Percentiles rank a stretch among this genome's conserved stretches.
phyloP scores from a whole-genome alignment of 2,888 invertebrate species.

The Therioaphis trifolii region DNA sequence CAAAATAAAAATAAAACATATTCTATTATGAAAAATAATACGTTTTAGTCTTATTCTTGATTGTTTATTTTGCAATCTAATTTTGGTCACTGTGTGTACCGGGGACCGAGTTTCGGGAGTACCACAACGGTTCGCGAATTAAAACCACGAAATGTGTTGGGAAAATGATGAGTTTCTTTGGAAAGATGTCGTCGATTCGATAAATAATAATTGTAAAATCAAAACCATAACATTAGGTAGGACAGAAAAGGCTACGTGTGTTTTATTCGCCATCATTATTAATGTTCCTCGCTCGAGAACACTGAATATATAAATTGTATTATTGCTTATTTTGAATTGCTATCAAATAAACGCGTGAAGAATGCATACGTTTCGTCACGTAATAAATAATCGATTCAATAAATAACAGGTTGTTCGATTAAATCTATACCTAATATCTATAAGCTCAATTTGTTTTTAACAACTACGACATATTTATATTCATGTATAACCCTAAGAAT shows the following conservation, averaged over 20 bases:
- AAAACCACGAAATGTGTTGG: too few relatives aligned
- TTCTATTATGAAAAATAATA: slow-evolving; percentile 40
- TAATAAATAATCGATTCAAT: slow-evolving; percentile 36
- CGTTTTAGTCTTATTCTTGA: slow-evolving; percentile 52
- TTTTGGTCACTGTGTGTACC: slow-evolving; percentile 44
- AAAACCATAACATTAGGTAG: too few relatives aligned
- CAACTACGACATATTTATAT: slow-evolving; percentile 26
- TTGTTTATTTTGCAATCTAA: slow-evolving; percentile 56
- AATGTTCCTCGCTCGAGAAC: slow-evolving; percentile 15
- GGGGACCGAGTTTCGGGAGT: not conserved
- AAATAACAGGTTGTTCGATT: slow-evolving; percentile 41
- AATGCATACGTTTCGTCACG: not conserved
- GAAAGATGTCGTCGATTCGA: too few relatives aligned
- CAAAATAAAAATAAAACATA: slow-evolving; percentile 12
- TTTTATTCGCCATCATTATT: not conserved
- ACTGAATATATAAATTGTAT: slow-evolving; percentile 17
- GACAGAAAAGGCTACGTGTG: not conserved
- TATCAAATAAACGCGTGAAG: slow-evolving; percentile 5
- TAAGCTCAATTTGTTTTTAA: slow-evolving; percentile 59
- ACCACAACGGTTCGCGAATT: too few relatives aligned
- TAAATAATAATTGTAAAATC: too few relatives aligned
- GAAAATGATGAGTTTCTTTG: too few relatives aligned
- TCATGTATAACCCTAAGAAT: slow-evolving; percentile 33
- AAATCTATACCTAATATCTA: slow-evolving; percentile 56
- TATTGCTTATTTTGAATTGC: slow-evolving; percentile 50